phyloP scores from a whole-genome alignment of 2,797 vertebrate genomes.

The Clarias platycephalus region DNA sequence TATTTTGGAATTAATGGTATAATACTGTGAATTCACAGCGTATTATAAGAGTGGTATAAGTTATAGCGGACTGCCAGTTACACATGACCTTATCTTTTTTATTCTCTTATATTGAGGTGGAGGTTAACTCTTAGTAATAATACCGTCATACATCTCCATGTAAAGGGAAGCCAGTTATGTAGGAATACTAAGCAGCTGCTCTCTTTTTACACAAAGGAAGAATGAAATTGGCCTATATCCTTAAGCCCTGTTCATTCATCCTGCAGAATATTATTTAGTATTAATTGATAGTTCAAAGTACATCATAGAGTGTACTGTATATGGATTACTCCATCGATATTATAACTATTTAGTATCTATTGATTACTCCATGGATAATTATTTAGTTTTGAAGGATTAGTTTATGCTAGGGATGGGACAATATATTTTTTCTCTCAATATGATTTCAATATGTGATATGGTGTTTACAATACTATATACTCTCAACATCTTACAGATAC shows the following conservation, averaged over 20 bases:
- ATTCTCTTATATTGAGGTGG: neutral
- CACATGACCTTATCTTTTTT: neutral
- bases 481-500: too few species aligned
- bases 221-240: neutral
- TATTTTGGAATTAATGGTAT: neutral
- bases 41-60: neutral
- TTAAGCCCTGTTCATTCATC: neutral
- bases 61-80: neutral
- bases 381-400: neutral
- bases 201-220: neutral
- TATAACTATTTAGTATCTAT: neutral
- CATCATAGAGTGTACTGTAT: neutral
- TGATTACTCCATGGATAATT: neutral
- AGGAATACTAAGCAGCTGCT: neutral
- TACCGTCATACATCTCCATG: neutral
- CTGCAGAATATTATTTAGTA: neutral
- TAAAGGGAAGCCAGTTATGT: neutral
- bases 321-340: neutral
- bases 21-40: neutral
- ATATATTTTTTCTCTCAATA: too few species aligned
- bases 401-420: neutral
- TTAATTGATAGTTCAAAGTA: neutral
- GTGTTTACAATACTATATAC: too few species aligned
- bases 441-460: too few species aligned
- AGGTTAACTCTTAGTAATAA: neutral